These are phyloP conservation scores for Elegia similella DNA, from an alignment of 2,888 invertebrate species.

Conservation along the genomic window DNA sequence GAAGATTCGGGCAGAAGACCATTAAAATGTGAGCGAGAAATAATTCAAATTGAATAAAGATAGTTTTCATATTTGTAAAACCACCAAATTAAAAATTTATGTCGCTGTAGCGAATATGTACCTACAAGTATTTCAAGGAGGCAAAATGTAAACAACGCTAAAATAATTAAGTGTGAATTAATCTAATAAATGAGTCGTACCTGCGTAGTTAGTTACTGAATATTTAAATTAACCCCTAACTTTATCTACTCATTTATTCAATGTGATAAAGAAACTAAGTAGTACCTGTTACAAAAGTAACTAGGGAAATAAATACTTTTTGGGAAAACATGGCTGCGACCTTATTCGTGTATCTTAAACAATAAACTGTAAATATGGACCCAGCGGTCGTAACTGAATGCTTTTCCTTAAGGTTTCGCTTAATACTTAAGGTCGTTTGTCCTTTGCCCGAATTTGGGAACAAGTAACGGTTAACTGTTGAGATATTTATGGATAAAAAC, in stretches of 20 bases:
- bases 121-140: too few species aligned
- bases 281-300: not conserved
- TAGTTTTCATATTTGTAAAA: too few species aligned
- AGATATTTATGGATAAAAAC: not conserved
- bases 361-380: constrained; percentile 1
- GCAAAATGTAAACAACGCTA: too few species aligned
- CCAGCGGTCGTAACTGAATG: not conserved
- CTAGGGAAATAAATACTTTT: not conserved
- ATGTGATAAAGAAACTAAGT: too few species aligned
- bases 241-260: too few species aligned
- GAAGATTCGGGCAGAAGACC: not conserved
- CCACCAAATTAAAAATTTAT: too few species aligned
- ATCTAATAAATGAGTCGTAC: too few species aligned
- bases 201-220: too few species aligned
- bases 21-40: not conserved
- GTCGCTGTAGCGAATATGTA: too few species aligned
- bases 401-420: not conserved
- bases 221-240: too few species aligned
- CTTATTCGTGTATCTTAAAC: not conserved
- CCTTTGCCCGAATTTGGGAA: not conserved
- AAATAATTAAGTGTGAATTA: too few species aligned
- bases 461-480: not conserved
- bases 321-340: not conserved
- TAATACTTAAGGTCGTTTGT: not conserved
- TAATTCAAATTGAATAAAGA: not conserved